These are phyloP conservation scores for Julus scanicus DNA, from an alignment of 2,888 invertebrate species.

Conservation along the genomic window DNA sequence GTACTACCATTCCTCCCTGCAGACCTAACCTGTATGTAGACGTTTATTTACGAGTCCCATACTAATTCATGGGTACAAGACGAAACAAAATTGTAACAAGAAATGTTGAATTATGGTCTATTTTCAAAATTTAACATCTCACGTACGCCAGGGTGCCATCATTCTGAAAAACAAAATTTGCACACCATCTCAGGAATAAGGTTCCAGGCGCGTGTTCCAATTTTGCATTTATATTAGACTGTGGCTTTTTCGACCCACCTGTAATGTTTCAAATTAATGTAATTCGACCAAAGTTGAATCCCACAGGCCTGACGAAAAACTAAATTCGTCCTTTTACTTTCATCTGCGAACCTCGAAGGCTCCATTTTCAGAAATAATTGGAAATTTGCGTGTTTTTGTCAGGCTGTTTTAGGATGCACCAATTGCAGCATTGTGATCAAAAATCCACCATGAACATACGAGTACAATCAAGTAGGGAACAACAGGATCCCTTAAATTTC, in stretches of 20 bases:
- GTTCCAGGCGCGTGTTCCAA: background rate
- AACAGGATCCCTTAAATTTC: no score
- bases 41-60: constrained; percentile 16
- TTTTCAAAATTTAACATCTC: constrained; percentile 1
- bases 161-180: background rate
- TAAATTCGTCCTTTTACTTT: background rate
- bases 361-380: background rate
- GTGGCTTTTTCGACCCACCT: background rate
- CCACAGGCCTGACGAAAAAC: background rate
- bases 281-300: constrained; percentile 17
- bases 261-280: constrained; percentile 37
- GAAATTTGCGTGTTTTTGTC: no score
- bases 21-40: background rate
- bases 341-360: background rate
- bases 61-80: background rate
- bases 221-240: constrained; percentile 37
- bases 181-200: background rate
- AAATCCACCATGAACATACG: no score
- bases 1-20: background rate
- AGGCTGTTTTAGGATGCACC: no score
- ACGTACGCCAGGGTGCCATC: constrained; percentile 18
- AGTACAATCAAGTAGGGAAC: no score
- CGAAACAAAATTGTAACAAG: background rate
- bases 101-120: constrained; percentile 19
- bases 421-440: no score